Evolutionary conservation across 2,113 vertebrate species (phyloP).

Genomic region (Colius striatus): DNA sequence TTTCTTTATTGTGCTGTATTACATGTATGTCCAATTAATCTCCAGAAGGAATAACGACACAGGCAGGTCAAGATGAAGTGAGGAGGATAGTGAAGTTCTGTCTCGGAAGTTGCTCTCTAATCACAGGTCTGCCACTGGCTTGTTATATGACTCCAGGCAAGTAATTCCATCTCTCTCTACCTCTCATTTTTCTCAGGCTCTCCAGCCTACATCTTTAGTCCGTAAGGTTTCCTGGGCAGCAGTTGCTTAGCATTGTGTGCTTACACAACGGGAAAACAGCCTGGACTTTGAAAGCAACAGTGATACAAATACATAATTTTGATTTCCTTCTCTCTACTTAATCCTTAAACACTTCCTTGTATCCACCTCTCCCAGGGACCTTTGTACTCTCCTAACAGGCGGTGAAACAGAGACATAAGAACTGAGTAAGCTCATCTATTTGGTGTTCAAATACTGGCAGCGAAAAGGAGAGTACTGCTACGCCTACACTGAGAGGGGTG

Average conservation of each 20-base stretch:
- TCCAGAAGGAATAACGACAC: neutral
- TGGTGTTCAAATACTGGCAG: neutral
- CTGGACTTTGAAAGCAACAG: neutral
- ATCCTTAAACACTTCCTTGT: neutral
- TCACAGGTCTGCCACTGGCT: conserved; percentile 1
- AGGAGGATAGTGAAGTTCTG: neutral
- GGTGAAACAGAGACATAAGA: neutral
- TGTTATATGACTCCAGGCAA: neutral
- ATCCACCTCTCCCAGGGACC: neutral
- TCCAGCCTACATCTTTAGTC: neutral
- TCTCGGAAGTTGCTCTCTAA: neutral
- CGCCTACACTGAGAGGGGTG: rapidly evolving
- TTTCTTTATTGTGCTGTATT: neutral
- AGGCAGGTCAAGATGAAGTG: neutral
- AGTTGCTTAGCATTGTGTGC: neutral
- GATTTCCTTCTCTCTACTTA: neutral
- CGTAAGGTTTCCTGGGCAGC: conserved; percentile 7
- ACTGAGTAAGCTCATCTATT: neutral
- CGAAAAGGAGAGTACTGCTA: neutral
- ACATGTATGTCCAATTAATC: neutral
- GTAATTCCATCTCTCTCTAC: conserved; percentile 5
- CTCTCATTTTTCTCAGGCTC: neutral
- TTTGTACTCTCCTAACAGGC: neutral
- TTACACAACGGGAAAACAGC: neutral
- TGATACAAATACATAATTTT: neutral